Percentiles rank a stretch among this genome's conserved stretches.
Evolutionary conservation across 2,797 vertebrate species (phyloP).

Genomic region (Trachurus trachurus): DNA sequence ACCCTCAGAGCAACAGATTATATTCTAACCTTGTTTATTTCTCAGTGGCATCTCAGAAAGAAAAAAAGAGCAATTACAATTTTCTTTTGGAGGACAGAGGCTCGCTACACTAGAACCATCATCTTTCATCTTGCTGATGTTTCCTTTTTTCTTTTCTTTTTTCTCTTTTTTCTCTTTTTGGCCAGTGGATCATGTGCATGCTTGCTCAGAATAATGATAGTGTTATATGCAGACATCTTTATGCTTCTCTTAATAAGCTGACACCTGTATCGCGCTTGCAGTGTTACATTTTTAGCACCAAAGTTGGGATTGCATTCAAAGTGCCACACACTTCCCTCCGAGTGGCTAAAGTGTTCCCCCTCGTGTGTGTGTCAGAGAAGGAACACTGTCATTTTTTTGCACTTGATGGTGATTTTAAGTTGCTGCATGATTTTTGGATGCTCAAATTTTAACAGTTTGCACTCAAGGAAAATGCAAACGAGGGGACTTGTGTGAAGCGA

Average conservation of each 20-base stretch:
- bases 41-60: slow-evolving; percentile 52
- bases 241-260: slow-evolving; percentile 39
- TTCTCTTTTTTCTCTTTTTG: slow-evolving; percentile 5
- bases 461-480: neutral
- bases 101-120: slow-evolving; percentile 40
- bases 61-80: slow-evolving; percentile 65
- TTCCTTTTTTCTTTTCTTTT: slow-evolving; percentile 15
- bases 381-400: slow-evolving; percentile 18
- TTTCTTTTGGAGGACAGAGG: slow-evolving; percentile 56
- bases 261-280: neutral
- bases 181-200: neutral
- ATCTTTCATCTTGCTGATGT: slow-evolving; percentile 60
- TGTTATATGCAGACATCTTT: slow-evolving; percentile 40
- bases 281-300: slow-evolving; percentile 29
- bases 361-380: neutral
- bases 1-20: slow-evolving; percentile 76
- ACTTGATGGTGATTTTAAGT: slow-evolving; percentile 24
- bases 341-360: slow-evolving; percentile 25
- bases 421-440: neutral
- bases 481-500: neutral
- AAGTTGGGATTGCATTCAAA: slow-evolving; percentile 33
- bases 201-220: slow-evolving; percentile 36
- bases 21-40: slow-evolving; percentile 76
- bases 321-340: slow-evolving; percentile 15
- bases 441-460: neutral